Evolutionary conservation across 2,888 invertebrate genomes (phyloP).

Genomic region (Drosophila vallismaia): DNA sequence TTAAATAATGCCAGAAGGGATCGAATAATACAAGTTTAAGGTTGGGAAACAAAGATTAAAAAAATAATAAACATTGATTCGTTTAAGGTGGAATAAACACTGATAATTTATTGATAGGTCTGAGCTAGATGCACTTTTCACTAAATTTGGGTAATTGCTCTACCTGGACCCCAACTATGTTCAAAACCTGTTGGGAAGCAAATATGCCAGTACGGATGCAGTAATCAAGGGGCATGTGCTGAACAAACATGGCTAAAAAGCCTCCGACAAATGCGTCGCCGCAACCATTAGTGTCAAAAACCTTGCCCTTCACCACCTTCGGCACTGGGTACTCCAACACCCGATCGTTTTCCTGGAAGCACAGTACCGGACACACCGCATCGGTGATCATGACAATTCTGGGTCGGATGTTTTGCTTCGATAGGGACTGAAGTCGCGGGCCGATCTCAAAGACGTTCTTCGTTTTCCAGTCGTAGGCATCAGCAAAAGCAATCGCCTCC

Average conservation of each 20-base stretch:
- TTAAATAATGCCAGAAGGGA: neutral
- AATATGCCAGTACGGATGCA: conserved; percentile 69
- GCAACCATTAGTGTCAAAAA: conserved; percentile 66
- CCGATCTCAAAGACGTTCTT: conserved; percentile 62
- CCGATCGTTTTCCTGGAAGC: conserved; percentile 55
- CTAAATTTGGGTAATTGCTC: conserved; percentile 56
- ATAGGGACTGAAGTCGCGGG: conserved; percentile 43
- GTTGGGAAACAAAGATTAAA: neutral
- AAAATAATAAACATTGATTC: neutral
- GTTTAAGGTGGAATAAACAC: neutral
- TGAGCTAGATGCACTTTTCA: conserved; percentile 48
- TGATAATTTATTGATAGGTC: neutral
- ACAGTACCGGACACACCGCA: conserved; percentile 52
- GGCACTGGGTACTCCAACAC: conserved; percentile 62
- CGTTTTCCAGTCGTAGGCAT: conserved; percentile 44
- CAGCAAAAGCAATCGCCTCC: conserved; percentile 56
- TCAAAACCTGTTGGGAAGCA: conserved; percentile 57
- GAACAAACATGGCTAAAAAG: conserved; percentile 62
- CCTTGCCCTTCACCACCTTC: conserved; percentile 27
- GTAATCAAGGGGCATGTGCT: conserved; percentile 65
- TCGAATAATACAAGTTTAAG: neutral
- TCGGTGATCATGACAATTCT: conserved; percentile 60
- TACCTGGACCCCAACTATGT: conserved; percentile 53
- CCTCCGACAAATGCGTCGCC: conserved; percentile 71
- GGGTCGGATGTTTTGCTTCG: conserved; percentile 48